A percentile compares a stretch with the other conserved stretches of the same genome.
These are phyloP conservation scores for Phlogophora meticulosa DNA, from an alignment of 2,888 invertebrate genomes.

Conservation along the genomic window DNA sequence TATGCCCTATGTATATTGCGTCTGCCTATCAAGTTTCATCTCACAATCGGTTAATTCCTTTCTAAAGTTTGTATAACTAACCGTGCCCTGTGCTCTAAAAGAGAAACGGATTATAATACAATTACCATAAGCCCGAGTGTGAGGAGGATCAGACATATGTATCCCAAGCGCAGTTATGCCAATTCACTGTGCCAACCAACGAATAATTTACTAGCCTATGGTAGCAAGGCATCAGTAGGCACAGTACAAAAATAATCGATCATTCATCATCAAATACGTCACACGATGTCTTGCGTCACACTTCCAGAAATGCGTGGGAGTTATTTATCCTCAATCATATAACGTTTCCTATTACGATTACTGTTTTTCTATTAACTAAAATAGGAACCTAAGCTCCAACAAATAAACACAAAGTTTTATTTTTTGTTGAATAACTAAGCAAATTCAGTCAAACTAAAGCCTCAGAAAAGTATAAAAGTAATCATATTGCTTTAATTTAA, in stretches of 20 bases:
- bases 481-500: conserved; percentile 25
- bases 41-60: no score
- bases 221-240: not conserved
- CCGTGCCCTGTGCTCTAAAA: not conserved
- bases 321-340: not conserved
- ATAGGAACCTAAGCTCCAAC: not conserved
- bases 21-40: no score
- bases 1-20: no score
- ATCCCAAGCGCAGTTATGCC: not conserved
- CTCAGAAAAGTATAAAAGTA: not conserved
- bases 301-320: not conserved
- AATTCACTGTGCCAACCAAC: not conserved
- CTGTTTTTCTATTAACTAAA: not conserved
- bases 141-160: conserved; percentile 10
- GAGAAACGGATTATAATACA: conserved; percentile 17
- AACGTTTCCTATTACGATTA: conserved; percentile 1
- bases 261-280: conserved; percentile 10
- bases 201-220: not conserved
- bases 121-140: conserved; percentile 13
- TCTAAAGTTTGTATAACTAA: no score
- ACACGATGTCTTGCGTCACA: conserved; percentile 10
- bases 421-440: conserved; percentile 8
- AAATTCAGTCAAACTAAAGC: not conserved
- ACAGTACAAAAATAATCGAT: not conserved
- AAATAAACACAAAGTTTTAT: not conserved